A percentile compares a stretch with the other conserved stretches of the same genome.
Conservation (phyloP, 37 sponge, comb jelly and placozoan genomes). For the Diacarnus erythraeanus region DNA sequence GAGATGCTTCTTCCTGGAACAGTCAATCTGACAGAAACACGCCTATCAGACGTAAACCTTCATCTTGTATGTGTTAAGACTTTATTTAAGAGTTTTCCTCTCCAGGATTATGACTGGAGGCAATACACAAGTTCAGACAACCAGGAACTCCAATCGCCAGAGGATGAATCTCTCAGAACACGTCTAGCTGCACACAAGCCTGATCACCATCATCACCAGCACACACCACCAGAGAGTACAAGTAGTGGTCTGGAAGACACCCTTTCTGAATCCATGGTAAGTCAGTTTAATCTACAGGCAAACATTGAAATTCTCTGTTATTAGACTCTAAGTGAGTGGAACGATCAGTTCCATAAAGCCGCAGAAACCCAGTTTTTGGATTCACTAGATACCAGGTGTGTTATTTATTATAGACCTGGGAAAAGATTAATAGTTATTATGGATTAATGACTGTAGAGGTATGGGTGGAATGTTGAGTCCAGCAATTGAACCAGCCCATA, state of each 20-base stretch:
- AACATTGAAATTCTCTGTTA: background rate
- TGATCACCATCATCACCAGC: background rate
- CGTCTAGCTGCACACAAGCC: background rate
- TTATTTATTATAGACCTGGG: background rate
- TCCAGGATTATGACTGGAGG: constrained; percentile 78
- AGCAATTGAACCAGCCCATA: background rate
- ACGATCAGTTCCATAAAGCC: constrained; percentile 19
- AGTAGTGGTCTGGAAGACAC: constrained; percentile 32
- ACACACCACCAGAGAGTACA: background rate
- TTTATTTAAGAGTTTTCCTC: background rate
- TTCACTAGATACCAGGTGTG: constrained; percentile 46
- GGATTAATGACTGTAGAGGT: constrained; percentile 21
- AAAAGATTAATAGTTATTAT: background rate
- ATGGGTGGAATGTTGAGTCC: constrained; percentile 64
- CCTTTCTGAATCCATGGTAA: constrained; percentile 23
- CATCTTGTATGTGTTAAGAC: background rate
- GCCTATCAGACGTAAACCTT: constrained; percentile 12
- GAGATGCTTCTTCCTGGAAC: constrained; percentile 1
- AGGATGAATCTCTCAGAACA: constrained; percentile 4
- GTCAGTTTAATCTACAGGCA: background rate
- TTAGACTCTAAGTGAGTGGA: constrained; percentile 29
- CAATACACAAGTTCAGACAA: constrained; percentile 54
- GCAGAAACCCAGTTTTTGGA: constrained; percentile 16
- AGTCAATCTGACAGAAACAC: background rate
- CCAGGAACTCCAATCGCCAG: background rate